These are phyloP conservation scores for Pyrocephalus nanus DNA, from an alignment of 2,797 vertebrate species.

Conservation along the genomic window DNA sequence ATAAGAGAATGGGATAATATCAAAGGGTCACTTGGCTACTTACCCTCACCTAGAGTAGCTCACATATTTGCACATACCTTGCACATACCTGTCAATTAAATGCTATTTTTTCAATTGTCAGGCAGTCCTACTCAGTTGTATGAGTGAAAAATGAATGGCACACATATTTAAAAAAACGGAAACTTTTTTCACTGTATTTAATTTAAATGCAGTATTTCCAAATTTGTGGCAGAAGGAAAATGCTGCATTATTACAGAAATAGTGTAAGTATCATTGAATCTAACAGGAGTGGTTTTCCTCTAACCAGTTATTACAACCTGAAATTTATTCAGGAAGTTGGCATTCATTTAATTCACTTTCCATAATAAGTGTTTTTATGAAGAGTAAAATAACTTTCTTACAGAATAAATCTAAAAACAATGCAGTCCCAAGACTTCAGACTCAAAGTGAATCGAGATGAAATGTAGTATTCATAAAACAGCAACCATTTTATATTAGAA, in stretches of 20 bases:
- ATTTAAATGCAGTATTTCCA: neutral
- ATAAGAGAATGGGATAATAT: neutral
- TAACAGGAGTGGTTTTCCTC: neutral
- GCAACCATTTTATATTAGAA: neutral
- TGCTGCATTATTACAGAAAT: neutral
- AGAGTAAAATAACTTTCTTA: neutral
- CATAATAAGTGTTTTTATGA: neutral
- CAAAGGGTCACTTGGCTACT: neutral
- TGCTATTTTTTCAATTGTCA: neutral
- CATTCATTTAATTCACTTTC: neutral
- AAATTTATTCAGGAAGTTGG: constrained; percentile 13
- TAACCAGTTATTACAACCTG: neutral
- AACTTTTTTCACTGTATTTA: neutral
- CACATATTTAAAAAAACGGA: neutral
- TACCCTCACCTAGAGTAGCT: neutral
- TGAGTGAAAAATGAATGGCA: neutral
- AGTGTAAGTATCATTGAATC: neutral
- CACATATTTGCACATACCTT: neutral
- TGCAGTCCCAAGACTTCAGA: neutral
- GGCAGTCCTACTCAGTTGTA: neutral
- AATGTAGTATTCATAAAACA: neutral
- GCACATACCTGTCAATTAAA: neutral
- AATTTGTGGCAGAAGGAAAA: neutral
- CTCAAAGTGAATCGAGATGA: neutral
- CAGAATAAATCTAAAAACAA: neutral